Base-by-base conservation (phyloP, 1,140 invertebrate genomes). In the Camponotus pennsylvanicus region DNA sequence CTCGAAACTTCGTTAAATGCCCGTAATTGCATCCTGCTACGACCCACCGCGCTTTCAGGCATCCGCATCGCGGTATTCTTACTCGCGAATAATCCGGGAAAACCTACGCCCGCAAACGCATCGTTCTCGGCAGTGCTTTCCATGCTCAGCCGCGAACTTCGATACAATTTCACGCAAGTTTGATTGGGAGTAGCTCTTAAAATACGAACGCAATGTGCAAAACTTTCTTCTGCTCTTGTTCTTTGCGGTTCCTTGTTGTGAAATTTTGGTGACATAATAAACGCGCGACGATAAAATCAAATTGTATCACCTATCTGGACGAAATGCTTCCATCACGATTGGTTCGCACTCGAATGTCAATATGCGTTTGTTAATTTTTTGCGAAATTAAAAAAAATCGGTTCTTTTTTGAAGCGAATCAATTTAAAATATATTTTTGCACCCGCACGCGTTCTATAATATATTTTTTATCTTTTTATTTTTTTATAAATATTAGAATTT, bases 1-100 rank as follows among this genome's bases (percentile, higher is more conserved):
- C 93, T 92, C 90, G 91, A 93, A 94, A 94, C 92, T 94, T 93
- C 90, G 92, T 94, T 94, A 94, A 93, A 94, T 93, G 92, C 88
- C 88, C 90, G 91, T 94, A 94, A 94, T 94, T 94, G 92, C 92
- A 93, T 92, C 89, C 86, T 79, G 83, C 89, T 83, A 79, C 90
- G 86, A 90, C 75, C 89, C 82, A 66, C 73, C 87, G 42, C 76
- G 63, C 82, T 82, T 49, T 77, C 82, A 64, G 52, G 49, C 75
- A 80, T 80, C 82, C 70, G 7, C 85, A 32, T 59, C 79, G 37
- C 34, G 55, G 34, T 34, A 5, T 8, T 77, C 52, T 49, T 76
- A 40, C 73, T 75, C 67, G n/a, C 49, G 70, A 79, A 86, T 73
- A 78, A 66, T 69, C 63, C 37, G 69, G 59, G 76, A 79, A 88